Percentiles rank a stretch among this genome's conserved stretches.
Conservation (phyloP, 2,888 invertebrate species). For the Anticlea derivata region DNA sequence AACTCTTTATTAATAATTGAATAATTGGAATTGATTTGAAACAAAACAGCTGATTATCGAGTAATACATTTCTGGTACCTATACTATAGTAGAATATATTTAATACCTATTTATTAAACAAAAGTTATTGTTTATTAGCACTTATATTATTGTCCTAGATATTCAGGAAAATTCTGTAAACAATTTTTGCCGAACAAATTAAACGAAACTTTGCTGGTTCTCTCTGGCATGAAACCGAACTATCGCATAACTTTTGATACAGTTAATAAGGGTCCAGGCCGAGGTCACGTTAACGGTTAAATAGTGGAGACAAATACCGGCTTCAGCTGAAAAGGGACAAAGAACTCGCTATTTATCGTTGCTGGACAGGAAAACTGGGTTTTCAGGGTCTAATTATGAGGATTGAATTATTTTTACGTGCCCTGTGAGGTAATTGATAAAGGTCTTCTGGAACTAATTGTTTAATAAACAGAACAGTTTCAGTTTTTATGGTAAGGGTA, state of each 20-base stretch:
- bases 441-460: neutral
- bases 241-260: conserved; percentile 27
- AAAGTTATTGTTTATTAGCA: too few relatives aligned
- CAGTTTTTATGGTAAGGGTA: too few relatives aligned
- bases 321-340: conserved; percentile 29
- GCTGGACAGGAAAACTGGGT: conserved; percentile 10
- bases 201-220: conserved; percentile 13
- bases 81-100: too few relatives aligned
- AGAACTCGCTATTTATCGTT: conserved; percentile 26
- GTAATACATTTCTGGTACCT: too few relatives aligned
- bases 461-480: too few relatives aligned
- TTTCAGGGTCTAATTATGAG: conserved; percentile 14
- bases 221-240: conserved; percentile 13
- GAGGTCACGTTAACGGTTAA: conserved; percentile 33
- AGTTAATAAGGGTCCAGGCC: conserved; percentile 35
- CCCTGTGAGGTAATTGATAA: conserved; percentile 12
- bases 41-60: too few relatives aligned
- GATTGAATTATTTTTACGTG: conserved; percentile 21
- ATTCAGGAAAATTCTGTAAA: too few relatives aligned
- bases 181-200: too few relatives aligned
- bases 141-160: too few relatives aligned
- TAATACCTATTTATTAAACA: too few relatives aligned
- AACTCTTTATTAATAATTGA: too few relatives aligned
- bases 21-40: too few relatives aligned
- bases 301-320: conserved; percentile 31